Evolutionary conservation across 2,113 vertebrate species (phyloP).

Genomic region (Mesoclemmys tuberculata): DNA sequence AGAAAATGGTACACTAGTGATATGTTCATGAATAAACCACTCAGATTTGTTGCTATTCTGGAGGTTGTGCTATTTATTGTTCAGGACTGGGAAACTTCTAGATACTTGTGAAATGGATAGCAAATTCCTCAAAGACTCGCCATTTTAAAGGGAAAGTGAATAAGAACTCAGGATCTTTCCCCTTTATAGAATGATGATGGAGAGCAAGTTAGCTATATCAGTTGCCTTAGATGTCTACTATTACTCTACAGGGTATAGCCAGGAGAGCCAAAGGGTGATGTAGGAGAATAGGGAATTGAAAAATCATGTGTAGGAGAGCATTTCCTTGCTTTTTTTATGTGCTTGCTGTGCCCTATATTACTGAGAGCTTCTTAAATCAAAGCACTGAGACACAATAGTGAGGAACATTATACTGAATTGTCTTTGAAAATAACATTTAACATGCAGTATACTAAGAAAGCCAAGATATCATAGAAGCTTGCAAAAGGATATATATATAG

Average conservation of each 20-base stretch:
- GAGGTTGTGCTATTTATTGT: not conserved
- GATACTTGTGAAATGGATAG: not conserved
- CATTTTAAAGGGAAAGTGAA: not conserved
- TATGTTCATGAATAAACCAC: not conserved
- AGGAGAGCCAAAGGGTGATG: not conserved
- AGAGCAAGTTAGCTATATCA: not conserved
- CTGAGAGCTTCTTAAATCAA: not conserved
- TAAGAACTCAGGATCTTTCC: not conserved
- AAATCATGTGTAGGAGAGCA: not conserved
- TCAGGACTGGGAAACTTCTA: not conserved
- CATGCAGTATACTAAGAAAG: not conserved
- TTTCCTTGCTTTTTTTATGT: not conserved
- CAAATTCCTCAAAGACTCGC: not conserved
- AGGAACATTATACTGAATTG: not conserved
- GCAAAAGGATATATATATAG: accelerated
- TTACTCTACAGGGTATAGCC: not conserved
- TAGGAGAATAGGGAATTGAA: not conserved
- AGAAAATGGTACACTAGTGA: too few relatives aligned
- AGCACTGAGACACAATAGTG: not conserved
- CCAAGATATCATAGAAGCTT: not conserved
- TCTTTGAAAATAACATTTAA: not conserved
- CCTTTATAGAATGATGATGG: not conserved
- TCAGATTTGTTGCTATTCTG: not conserved
- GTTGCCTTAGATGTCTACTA: not conserved
- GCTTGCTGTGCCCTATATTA: not conserved